Base-by-base conservation (phyloP, 1,140 invertebrate genomes). In the Lepidotrigona ventralis region DNA sequence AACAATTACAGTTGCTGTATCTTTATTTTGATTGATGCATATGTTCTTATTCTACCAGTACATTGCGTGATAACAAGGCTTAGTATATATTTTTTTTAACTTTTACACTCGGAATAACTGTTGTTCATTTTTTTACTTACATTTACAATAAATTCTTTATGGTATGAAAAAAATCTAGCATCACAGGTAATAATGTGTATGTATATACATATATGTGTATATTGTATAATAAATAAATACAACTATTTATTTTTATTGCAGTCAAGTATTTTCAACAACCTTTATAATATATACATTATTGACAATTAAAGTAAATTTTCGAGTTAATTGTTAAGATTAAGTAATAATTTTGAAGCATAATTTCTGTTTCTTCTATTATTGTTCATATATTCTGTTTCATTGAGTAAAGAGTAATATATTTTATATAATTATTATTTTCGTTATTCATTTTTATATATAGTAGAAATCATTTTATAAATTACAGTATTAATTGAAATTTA, bases 201-300 rank as follows among this genome's bases (percentile, higher is more conserved):
- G 21, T 81, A 21, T 46, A 70, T 26, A 60, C 26, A 29, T 19
- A 11, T 70, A 46, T 54, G 56, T 69, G 26, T 66, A 77, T 69
- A 69, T 56, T 77, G 53, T 82, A 77, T 58, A 82, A 78, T 82
- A 82, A 81, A 81, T 74, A 81, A 82, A 58, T 64, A 82, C 53
- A 77, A 69, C 17, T 77, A 66, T 71, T 60, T 78, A 83, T 69
- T 83, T 76, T 70, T 78, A 83, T 78, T 78, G 75, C 66, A 70
- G 56, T 83, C 56, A 29, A 78, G 46, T 23, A 70, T 69, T 29
- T 70, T 77, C 56, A 78, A 76, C 72, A 81, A 83, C 23, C 21
- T 68, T 58, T 29, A 19, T 75, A 39, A 56, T 74, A 77, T 56
- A 56, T 77, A 82, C 33, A 82, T 23, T 60, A 46, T 51, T 29